phyloP scores from a whole-genome alignment of 2,888 invertebrate genomes.

The Ashinkailepas kermadecensis region DNA sequence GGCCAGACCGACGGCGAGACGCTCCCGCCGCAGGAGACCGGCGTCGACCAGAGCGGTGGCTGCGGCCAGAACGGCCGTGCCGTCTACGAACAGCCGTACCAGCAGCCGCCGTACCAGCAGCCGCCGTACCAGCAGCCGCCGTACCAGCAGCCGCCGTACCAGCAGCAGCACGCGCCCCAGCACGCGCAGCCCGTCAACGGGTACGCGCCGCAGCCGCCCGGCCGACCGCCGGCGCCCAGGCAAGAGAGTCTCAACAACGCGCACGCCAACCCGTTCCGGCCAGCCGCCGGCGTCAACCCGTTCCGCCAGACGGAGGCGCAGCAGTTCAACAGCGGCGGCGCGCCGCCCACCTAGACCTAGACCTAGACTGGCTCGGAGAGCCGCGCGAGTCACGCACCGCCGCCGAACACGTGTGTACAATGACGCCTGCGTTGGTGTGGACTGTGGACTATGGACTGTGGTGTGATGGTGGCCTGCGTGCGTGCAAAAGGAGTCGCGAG shows the following conservation, averaged over 20 bases:
- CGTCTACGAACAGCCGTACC: constrained; percentile 22
- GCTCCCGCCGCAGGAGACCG: neutral
- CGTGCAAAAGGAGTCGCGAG: too few species aligned
- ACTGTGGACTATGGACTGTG: too few species aligned
- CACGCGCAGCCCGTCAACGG: constrained; percentile 34
- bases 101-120: neutral
- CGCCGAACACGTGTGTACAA: too few species aligned
- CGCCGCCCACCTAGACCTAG: neutral
- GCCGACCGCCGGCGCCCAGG: constrained; percentile 24
- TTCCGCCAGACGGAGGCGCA: neutral
- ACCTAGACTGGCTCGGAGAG: too few species aligned
- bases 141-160: constrained; percentile 33
- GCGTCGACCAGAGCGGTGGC: constrained; percentile 31
- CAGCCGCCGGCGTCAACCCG: constrained; percentile 37
- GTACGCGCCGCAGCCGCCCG: constrained; percentile 39
- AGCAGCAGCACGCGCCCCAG: constrained; percentile 36
- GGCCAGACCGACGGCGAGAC: neutral
- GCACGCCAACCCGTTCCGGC: constrained; percentile 70
- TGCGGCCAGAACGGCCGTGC: constrained; percentile 24
- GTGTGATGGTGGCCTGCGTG: too few species aligned
- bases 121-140: constrained; percentile 26
- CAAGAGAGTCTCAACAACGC: constrained; percentile 41
- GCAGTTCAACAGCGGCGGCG: neutral
- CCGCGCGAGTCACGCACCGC: too few species aligned
- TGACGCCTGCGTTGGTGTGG: too few species aligned